These are phyloP conservation scores for Gortyna flavago DNA, from an alignment of 2,888 invertebrate species.

Conservation along the genomic window DNA sequence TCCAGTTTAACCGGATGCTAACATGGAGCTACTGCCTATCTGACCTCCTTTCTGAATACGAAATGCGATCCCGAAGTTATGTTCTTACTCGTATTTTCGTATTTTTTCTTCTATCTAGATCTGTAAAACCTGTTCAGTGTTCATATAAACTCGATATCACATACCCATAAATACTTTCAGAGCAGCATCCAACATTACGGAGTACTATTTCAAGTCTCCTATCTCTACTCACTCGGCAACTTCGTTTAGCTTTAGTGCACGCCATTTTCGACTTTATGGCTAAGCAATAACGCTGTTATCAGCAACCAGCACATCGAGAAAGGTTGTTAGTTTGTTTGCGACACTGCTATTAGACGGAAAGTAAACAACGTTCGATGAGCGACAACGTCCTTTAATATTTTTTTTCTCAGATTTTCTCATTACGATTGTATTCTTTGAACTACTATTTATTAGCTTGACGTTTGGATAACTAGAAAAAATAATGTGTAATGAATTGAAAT, in stretches of 20 bases:
- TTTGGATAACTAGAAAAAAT: neutral
- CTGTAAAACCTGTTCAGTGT: neutral
- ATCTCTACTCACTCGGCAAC: slow-evolving; percentile 34
- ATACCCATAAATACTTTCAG: slow-evolving; percentile 27
- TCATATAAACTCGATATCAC: slow-evolving; percentile 18
- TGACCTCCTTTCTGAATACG: no score
- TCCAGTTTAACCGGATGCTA: no score
- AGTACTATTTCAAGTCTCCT: slow-evolving; percentile 28
- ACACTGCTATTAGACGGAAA: slow-evolving; percentile 40
- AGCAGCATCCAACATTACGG: slow-evolving; percentile 38
- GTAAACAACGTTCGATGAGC: slow-evolving; percentile 54
- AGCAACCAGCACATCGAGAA: slow-evolving; percentile 25
- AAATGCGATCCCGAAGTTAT: neutral
- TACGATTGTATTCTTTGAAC: slow-evolving; percentile 19
- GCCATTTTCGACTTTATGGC: slow-evolving; percentile 39
- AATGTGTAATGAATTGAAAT: neutral
- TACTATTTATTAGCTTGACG: slow-evolving; percentile 10
- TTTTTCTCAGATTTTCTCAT: slow-evolving; percentile 42
- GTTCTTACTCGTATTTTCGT: neutral
- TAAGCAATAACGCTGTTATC: slow-evolving; percentile 36
- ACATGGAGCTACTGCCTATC: no score
- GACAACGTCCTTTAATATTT: slow-evolving; percentile 32
- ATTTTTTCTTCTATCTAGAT: neutral
- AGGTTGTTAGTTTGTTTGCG: slow-evolving; percentile 51
- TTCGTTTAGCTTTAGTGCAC: slow-evolving; percentile 22